Conservation (phyloP, 30 jellyfish, hydroid and myxozoan genomes). For the Aurelia aurita complex sp. Pacific region DNA sequence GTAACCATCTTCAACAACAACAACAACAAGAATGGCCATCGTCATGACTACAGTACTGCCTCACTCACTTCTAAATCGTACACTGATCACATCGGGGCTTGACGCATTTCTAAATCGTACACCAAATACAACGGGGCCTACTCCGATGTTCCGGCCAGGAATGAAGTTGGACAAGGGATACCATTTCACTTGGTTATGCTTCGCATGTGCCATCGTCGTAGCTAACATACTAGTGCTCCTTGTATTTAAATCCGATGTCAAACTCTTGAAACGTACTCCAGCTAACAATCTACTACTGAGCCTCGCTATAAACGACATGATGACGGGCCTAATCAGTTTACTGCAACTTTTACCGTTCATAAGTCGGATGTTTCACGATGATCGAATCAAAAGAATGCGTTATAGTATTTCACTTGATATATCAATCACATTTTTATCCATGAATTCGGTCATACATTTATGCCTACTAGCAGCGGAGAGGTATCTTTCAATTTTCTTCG, state of each 20-base stretch:
- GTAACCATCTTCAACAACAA: no score
- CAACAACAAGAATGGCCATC: no score
- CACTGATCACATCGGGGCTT: no score
- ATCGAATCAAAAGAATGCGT: neutral
- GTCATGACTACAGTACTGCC: no score
- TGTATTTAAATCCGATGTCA: slow-evolving; percentile 43
- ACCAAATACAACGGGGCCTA: no score
- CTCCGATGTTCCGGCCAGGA: neutral
- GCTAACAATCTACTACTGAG: slow-evolving; percentile 80
- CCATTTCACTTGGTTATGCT: slow-evolving; percentile 48
- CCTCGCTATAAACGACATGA: slow-evolving; percentile 79
- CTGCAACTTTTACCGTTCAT: slow-evolving; percentile 64
- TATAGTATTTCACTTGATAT: slow-evolving; percentile 53
- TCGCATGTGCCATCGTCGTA: slow-evolving; percentile 54
- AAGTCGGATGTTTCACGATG: slow-evolving; percentile 4
- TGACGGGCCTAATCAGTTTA: slow-evolving; percentile 69
- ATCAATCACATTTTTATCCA: slow-evolving; percentile 35
- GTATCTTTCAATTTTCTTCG: slow-evolving; percentile 79
- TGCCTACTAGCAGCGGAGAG: slow-evolving; percentile 81
- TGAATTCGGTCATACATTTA: slow-evolving; percentile 77
- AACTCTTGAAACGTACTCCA: slow-evolving; percentile 42
- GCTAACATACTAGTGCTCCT: slow-evolving; percentile 66
- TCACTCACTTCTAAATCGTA: no score
- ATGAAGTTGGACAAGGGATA: slow-evolving; percentile 38
- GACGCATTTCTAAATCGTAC: no score